Percentiles rank a stretch among this genome's conserved stretches.
phyloP scores from a whole-genome alignment of 1,140 invertebrate species.

The Drosophila kikkawai region DNA sequence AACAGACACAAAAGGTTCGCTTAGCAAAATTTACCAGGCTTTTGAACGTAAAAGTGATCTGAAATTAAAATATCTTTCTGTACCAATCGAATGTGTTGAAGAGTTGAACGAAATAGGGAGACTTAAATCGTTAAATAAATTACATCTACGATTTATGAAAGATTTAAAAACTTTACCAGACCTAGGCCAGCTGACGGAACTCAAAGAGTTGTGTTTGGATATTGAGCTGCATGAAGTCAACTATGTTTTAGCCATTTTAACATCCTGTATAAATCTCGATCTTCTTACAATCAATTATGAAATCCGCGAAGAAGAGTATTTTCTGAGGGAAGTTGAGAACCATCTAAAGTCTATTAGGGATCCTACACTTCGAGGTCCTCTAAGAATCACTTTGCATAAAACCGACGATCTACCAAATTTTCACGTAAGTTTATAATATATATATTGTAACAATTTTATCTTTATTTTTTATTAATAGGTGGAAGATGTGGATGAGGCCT shows the following conservation, averaged over 20 bases:
- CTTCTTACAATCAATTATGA: not conserved
- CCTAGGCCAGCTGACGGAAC: not conserved
- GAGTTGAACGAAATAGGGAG: constrained; percentile 2
- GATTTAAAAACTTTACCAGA: not conserved
- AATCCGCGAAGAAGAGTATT: not conserved
- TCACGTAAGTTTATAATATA: not conserved
- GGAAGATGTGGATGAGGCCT: not conserved
- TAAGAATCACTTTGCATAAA: not conserved
- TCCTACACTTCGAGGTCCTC: not conserved
- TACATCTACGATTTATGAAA: not conserved
- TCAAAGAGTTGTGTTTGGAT: not conserved
- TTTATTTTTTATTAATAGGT: not conserved
- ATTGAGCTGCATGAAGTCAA: not conserved
- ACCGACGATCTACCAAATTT: not conserved
- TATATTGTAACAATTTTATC: not conserved
- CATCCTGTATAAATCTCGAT: not conserved
- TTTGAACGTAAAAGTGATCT: not conserved
- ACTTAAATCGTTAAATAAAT: not conserved
- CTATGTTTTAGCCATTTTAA: not conserved
- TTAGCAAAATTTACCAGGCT: not conserved
- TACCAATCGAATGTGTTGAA: not conserved
- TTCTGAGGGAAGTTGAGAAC: not conserved
- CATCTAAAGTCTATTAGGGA: not conserved
- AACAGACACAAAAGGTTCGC: rapidly evolving
- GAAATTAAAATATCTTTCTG: not conserved